Evolutionary conservation across 2,888 invertebrate species (phyloP), one percentile per base, ranked within the genome.

Genomic region (Prenolepis imparis): DNA sequence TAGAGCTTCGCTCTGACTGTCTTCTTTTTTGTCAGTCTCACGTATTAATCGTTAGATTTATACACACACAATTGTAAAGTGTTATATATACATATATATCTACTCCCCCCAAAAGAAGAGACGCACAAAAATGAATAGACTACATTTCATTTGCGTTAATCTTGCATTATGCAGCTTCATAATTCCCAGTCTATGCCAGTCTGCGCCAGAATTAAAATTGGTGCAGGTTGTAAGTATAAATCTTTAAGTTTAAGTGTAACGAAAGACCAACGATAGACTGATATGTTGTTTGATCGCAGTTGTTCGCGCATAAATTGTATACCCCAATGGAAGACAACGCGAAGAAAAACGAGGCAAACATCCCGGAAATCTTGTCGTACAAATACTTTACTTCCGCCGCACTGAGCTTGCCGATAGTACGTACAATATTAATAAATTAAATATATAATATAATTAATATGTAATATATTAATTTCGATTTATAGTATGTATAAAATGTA

Each of bases 301-400:
- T 93, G 6, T 92, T 91, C 39, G 84, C 90, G 5, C 93, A 93
- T 78, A 91, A 92, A 67, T 77, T 91, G 18, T 89, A 91, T 28
- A 89, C 91, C 18, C 91, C 93, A n/a, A 72, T 89, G 32, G 41
- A 74, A 61, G 75, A 85, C 44, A 12, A 85, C 36, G 70, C 41
- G 44, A 61, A 57, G 39, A 85, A 11, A 32, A 75, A 75, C 15
- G 66, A 59, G 8, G 77, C 70, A 21, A 67, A 11, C 77, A 84
- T 87, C 78, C 90, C 80, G 55, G 82, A 39, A 41, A 87, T 41
- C 28, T 87, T 91, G 70, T 89, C 90, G 11, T 92, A 91, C 9
- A 81, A 89, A 61, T 81, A 91, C 48, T 92, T 92, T 44, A 85
- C 87, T 52, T 80, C 78, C 4, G 82, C 88, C 24, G 61, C 90